Evolutionary conservation across 2,113 vertebrate genomes (phyloP).

Genomic region (Pagrus major): DNA sequence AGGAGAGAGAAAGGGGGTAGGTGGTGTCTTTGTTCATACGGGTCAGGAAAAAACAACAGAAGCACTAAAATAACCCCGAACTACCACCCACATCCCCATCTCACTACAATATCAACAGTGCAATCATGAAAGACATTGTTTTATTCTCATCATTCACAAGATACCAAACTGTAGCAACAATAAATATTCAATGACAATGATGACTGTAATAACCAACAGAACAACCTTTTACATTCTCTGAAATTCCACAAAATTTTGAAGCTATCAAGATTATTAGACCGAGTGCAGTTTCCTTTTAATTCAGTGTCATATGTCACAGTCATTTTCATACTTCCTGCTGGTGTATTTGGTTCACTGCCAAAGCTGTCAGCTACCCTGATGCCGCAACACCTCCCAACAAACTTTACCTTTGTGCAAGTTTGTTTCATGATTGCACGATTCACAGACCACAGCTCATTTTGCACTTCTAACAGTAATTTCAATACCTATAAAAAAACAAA

Average conservation of each 20-base stretch:
- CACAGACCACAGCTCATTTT: background rate
- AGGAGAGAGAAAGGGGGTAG: no score
- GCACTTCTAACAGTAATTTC: constrained; percentile 9
- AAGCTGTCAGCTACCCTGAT: background rate
- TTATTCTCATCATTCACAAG: background rate
- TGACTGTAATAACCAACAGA: no score
- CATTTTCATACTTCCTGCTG: background rate
- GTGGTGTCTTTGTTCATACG: background rate
- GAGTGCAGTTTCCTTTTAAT: background rate
- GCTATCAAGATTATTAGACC: background rate
- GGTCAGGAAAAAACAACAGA: background rate
- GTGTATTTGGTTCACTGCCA: background rate
- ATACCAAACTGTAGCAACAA: background rate
- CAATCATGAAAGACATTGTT: background rate
- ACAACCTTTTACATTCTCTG: background rate
- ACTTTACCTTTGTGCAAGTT: background rate
- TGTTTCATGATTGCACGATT: constrained; percentile 7
- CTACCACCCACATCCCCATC: background rate
- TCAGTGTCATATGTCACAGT: background rate
- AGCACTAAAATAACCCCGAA: background rate
- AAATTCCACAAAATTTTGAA: background rate
- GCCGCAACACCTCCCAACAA: background rate
- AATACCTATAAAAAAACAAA: background rate
- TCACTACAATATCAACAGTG: background rate
- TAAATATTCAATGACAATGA: no score